Evolutionary conservation across 2,888 invertebrate genomes (phyloP).

Genomic region (Melitaea athalia): DNA sequence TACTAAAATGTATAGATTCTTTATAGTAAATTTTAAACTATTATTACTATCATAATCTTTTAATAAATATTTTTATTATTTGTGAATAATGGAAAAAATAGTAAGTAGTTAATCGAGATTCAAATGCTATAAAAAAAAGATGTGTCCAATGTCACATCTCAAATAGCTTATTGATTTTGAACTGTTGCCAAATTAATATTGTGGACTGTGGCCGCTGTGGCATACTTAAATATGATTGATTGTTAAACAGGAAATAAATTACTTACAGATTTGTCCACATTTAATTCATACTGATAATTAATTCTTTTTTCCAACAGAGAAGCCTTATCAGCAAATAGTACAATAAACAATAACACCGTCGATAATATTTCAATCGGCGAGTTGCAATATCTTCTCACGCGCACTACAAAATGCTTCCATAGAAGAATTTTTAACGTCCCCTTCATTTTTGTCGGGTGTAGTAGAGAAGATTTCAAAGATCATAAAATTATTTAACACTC

Average conservation of each 20-base stretch:
- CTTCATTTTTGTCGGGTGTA: conserved; percentile 38
- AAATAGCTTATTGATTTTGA: conserved; percentile 19
- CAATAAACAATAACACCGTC: conserved; percentile 46
- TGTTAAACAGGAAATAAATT: not conserved
- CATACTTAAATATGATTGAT: not conserved
- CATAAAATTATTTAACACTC: too few relatives aligned
- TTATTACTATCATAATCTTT: too few relatives aligned
- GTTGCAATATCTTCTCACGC: conserved; percentile 50
- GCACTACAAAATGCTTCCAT: conserved; percentile 57
- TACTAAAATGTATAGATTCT: too few relatives aligned
- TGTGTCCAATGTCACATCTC: too few relatives aligned
- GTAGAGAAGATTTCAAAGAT: too few relatives aligned
- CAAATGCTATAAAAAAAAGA: too few relatives aligned
- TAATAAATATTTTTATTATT: too few relatives aligned
- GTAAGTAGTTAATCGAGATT: too few relatives aligned
- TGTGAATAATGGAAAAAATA: too few relatives aligned
- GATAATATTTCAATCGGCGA: conserved; percentile 50
- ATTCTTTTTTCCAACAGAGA: not conserved
- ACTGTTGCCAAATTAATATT: conserved; percentile 1
- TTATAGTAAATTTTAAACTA: too few relatives aligned
- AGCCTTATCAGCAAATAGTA: conserved; percentile 27
- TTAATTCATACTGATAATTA: not conserved
- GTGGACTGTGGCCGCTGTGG: too few relatives aligned
- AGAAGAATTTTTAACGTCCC: conserved; percentile 49
- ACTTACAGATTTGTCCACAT: conserved; percentile 27